These are phyloP conservation scores for Gari tellinella DNA, from an alignment of 2,888 invertebrate species.

Conservation along the genomic window DNA sequence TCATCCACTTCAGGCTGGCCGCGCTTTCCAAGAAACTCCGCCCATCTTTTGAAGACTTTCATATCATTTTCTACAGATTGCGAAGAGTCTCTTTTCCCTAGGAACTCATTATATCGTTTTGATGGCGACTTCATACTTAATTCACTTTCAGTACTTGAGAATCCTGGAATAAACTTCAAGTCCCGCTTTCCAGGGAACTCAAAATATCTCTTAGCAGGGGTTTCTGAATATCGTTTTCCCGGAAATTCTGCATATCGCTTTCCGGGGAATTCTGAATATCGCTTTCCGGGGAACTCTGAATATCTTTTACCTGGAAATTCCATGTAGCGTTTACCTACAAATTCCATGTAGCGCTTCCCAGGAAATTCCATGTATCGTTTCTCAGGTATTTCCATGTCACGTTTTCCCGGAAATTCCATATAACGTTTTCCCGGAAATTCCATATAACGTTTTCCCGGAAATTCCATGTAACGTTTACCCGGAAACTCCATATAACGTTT, in stretches of 20 bases:
- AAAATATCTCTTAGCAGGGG: constrained; percentile 3
- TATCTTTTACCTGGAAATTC: neutral
- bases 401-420: constrained; percentile 48
- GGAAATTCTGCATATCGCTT: neutral
- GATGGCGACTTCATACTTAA: neutral
- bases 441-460: constrained; percentile 7
- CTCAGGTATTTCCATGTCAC: constrained; percentile 13
- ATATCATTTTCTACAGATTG: neutral
- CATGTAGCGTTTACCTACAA: too few species aligned
- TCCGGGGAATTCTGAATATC: constrained; percentile 11
- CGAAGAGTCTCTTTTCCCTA: constrained; percentile 30
- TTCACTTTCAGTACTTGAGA: neutral
- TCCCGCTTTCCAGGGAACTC: constrained; percentile 16
- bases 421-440: neutral
- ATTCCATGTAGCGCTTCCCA: too few species aligned
- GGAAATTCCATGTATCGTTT: constrained; percentile 17
- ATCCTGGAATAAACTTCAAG: too few species aligned
- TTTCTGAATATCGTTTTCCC: neutral
- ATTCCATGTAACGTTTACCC: constrained; percentile 15
- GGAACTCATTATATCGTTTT: constrained; percentile 42
- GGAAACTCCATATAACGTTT: neutral
- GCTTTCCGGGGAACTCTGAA: neutral
- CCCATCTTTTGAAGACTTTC: constrained; percentile 14
- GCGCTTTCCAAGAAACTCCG: constrained; percentile 40
- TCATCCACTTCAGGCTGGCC: neutral